phyloP scores from a whole-genome alignment of 2,888 invertebrate species.

The Eupeodes latifasciatus region DNA sequence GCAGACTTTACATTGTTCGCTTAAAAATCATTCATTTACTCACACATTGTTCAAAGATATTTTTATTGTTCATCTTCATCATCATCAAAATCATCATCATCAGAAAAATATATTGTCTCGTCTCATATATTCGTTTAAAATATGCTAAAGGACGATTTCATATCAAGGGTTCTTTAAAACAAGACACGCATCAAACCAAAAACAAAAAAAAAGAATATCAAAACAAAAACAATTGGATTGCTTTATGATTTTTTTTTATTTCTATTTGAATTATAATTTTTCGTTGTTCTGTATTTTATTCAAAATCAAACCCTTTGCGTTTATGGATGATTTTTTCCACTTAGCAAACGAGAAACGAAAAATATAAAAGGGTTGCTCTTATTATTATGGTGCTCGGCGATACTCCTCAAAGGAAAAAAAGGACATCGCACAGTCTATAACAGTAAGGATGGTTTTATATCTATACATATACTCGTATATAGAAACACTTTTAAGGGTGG shows the following conservation, averaged over 20 bases:
- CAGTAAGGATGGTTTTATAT: neutral
- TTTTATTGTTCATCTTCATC: constrained; percentile 45
- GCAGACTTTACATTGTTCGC: constrained; percentile 69
- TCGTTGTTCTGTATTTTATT: constrained; percentile 23
- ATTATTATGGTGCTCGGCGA: no score
- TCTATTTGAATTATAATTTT: neutral
- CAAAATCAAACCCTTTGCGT: constrained; percentile 41
- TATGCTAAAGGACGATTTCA: constrained; percentile 47
- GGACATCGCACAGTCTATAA: constrained; percentile 14
- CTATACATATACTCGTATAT: no score
- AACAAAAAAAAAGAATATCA: neutral
- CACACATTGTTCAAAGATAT: constrained; percentile 64
- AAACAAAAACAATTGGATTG: constrained; percentile 34
- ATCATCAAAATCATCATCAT: neutral
- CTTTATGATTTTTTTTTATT: constrained; percentile 35
- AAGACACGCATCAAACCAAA: constrained; percentile 28
- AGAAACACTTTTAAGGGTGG: constrained; percentile 22
- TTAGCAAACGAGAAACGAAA: constrained; percentile 32
- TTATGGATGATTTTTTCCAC: constrained; percentile 45
- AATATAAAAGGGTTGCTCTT: constrained; percentile 27
- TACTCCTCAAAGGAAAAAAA: constrained; percentile 16
- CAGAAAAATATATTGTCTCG: constrained; percentile 9
- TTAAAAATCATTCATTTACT: constrained; percentile 59
- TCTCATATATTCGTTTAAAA: constrained; percentile 25
- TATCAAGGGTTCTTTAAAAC: constrained; percentile 50